A percentile compares a stretch with the other conserved stretches of the same genome.
These are phyloP conservation scores for Loriculus beryllinus DNA, from an alignment of 2,797 vertebrate genomes.

Conservation along the genomic window DNA sequence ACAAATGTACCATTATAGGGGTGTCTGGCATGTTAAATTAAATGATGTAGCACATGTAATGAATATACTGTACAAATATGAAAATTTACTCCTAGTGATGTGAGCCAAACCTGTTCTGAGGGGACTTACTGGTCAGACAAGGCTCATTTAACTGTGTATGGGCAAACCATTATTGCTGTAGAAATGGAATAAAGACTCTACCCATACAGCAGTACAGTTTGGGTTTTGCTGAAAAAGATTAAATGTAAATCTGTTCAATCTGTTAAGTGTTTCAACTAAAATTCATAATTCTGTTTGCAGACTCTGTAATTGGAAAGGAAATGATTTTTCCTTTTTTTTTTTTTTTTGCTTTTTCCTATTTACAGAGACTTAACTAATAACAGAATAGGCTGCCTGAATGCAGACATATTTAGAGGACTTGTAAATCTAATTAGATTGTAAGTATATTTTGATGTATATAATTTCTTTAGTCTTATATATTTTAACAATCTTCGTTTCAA, in stretches of 20 bases:
- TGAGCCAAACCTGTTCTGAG: background rate
- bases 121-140: background rate
- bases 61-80: background rate
- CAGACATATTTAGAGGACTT: constrained; percentile 92
- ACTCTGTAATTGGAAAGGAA: background rate
- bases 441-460: constrained; percentile 73
- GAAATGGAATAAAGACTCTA: background rate
- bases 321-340: background rate
- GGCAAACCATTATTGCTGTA: background rate
- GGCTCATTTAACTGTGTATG: background rate
- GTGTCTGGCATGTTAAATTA: background rate
- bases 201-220: background rate
- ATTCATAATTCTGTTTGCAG: background rate
- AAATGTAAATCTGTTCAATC: background rate
- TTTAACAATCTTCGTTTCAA: background rate
- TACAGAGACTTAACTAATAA: constrained; percentile 95
- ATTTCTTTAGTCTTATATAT: background rate
- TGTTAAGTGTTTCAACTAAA: background rate
- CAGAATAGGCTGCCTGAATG: constrained; percentile 92
- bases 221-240: background rate
- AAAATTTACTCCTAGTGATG: background rate
- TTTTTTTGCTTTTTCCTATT: background rate
- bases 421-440: constrained; percentile 88
- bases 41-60: background rate
- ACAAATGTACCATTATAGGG: background rate